Evolutionary conservation across 1,140 invertebrate species (phyloP), one percentile per base, ranked within the genome.

Genomic region (Sycophila sp.): DNA sequence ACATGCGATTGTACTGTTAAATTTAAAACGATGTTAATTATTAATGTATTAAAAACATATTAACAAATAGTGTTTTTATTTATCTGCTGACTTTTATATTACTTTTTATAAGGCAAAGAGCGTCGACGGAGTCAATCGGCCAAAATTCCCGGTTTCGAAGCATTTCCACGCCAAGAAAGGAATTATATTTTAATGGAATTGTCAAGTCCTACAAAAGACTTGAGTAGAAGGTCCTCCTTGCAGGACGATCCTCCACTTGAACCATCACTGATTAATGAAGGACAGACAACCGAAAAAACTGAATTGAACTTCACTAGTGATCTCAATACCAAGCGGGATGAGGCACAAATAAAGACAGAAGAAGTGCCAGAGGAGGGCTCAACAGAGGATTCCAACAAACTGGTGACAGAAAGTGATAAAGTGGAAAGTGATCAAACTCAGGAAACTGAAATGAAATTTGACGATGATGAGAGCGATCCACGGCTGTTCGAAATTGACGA

Each of bases 101-200:
- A n/a, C n/a, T n/a, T n/a, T n/a, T n/a, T n/a, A n/a, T n/a, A 22
- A 69, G 68, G 26, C 1, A 62, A 32, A 28, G 62, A 64, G n/a
- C 32, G 62, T 19, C 69, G 69, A 10, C 69, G 62, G 4, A 45
- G 26, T 22, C 55, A 58, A n/a, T 71, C 69, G 10, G 69, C 69
- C 1, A 70, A 64, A 56, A 42, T 15, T 6, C 34, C 49, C 5
- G 58, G 53, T 28, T 76, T 77, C 42, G 79, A 81, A 67, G 69
- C 24, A 17, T 74, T 77, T 69, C 77, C 78, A 2, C 71, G 72
- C 1, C 77, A 78, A 32, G 80, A 80, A 28, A 69, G 72, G 24
- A 81, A 81, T 67, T 80, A 78, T 51, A 77, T 77, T 26, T 62
- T 75, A 4, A 78, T 75, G 70, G 78, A 81, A 32, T 51, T 76